These are phyloP conservation scores for Miltochrista miniata DNA, from an alignment of 2,888 invertebrate genomes.

Conservation along the genomic window DNA sequence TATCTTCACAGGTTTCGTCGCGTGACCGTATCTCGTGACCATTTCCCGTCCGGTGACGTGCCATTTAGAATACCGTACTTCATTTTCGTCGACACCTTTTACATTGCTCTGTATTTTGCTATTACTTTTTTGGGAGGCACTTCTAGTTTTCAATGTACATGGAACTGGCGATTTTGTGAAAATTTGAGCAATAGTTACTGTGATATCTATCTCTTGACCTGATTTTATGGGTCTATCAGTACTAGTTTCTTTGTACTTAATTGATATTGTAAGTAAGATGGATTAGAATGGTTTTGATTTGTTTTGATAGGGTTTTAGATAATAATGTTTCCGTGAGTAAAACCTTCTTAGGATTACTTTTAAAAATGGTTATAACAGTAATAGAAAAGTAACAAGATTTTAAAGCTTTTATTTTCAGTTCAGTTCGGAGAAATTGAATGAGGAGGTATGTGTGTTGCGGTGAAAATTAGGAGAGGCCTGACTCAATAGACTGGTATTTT, in stretches of 20 bases:
- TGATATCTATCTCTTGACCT: conserved; percentile 26
- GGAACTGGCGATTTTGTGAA: conserved; percentile 24
- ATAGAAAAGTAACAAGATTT: too few species aligned
- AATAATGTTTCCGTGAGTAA: conserved; percentile 10
- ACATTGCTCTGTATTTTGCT: conserved; percentile 47
- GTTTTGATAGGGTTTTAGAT: conserved; percentile 9
- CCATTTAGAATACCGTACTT: conserved; percentile 44
- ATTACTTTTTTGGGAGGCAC: conserved; percentile 33
- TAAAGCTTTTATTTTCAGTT: too few species aligned
- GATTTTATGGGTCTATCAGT: conserved; percentile 56
- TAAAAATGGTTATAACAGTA: too few species aligned
- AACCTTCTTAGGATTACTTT: too few species aligned
- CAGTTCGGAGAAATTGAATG: too few species aligned
- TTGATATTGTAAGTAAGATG: conserved; percentile 54
- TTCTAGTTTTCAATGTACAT: conserved; percentile 31
- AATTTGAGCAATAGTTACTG: conserved; percentile 18
- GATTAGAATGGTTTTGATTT: conserved; percentile 30
- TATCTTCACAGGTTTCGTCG: conserved; percentile 19
- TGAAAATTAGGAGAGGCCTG: too few species aligned
- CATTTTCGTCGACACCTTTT: conserved; percentile 37
- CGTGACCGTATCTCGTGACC: conserved; percentile 44
- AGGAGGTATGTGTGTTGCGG: too few species aligned
- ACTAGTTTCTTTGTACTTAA: conserved; percentile 62
- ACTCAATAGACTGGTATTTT: too few species aligned
- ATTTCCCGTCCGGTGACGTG: conserved; percentile 30